Base-by-base conservation (phyloP, 1,140 invertebrate species). In the Bombus consobrinus region DNA sequence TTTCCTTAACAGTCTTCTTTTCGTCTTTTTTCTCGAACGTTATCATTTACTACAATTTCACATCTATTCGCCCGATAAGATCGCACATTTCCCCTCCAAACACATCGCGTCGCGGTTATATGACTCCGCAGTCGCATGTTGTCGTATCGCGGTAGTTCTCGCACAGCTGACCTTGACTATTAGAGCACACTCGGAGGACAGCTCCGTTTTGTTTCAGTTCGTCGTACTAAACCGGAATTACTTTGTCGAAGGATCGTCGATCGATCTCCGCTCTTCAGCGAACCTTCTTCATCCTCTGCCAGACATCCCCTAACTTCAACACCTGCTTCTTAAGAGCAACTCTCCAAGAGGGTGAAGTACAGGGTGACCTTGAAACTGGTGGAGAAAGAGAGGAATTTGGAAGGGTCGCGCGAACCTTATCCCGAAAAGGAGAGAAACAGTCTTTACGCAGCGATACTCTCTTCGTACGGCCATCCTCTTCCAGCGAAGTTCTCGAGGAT, bases 151-250 rank as follows among this genome's bases (percentile, higher is more conserved):
- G 8, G 62, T 68, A 69, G 59, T 76, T 64, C 57, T 82, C 53
- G 68, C 73, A 73, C 39, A 13, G 87, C 32, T 88, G 87, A 89
- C 87, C 88, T 80, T 77, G 87, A 89, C 39, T 47, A 25, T 9
- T 32, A 37, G 68, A 72, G 66, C 75, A 47, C 74, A 41, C 53
- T 12, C 53, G 57, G n/a, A 41, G 37, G 13, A 2, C 1, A 64
- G 28, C 37, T 47, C 25, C 15, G 18, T n/a, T 28, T 28, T 28
- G 13, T 9, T 25, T 25, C 37, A 53, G 72, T 76, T 75, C 43
- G 81, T 59, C 39, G 53, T 25, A 32, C n/a, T 43, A 37, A 76
- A 66, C 53, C 4, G 62, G 32, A 53, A 68, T 79, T 25, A 13
- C 41, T 74, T n/a, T n/a, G 59, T 13, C n/a, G 73, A 47, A 66